Percentiles rank a stretch among this genome's conserved stretches.
Evolutionary conservation across 2,797 vertebrate species (phyloP).

Genomic region (Sebastes nivosus): DNA sequence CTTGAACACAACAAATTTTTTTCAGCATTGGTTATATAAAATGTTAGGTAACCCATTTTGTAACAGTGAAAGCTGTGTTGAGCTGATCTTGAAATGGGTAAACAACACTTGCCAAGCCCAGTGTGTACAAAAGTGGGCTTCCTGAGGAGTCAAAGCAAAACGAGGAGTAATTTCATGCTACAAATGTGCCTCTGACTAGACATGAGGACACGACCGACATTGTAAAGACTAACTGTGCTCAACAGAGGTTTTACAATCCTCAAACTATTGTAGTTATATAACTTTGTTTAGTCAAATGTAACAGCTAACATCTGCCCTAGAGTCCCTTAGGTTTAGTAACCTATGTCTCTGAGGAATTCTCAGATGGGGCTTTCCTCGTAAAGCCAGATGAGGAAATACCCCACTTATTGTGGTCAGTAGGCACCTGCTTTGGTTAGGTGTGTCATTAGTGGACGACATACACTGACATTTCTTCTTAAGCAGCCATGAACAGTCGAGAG

Average conservation of each 20-base stretch:
- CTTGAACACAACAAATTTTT: neutral
- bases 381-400: neutral
- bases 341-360: neutral
- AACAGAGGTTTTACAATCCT: neutral
- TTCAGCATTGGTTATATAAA: neutral
- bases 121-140: conserved; percentile 13
- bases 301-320: neutral
- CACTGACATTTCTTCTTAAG: neutral
- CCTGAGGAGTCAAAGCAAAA: neutral
- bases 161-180: conserved; percentile 7
- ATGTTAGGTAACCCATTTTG: conserved; percentile 25
- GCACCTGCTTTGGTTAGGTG: neutral
- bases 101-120: neutral
- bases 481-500: neutral
- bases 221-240: neutral
- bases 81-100: conserved; percentile 6
- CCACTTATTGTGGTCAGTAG: neutral
- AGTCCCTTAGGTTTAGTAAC: neutral
- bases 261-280: neutral
- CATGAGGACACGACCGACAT: neutral
- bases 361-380: neutral
- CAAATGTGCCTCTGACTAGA: neutral
- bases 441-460: neutral
- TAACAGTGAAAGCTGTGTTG: neutral
- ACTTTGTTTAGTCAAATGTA: neutral